Conservation (phyloP, 2,888 invertebrate species). For the Cynaeus angustus region DNA sequence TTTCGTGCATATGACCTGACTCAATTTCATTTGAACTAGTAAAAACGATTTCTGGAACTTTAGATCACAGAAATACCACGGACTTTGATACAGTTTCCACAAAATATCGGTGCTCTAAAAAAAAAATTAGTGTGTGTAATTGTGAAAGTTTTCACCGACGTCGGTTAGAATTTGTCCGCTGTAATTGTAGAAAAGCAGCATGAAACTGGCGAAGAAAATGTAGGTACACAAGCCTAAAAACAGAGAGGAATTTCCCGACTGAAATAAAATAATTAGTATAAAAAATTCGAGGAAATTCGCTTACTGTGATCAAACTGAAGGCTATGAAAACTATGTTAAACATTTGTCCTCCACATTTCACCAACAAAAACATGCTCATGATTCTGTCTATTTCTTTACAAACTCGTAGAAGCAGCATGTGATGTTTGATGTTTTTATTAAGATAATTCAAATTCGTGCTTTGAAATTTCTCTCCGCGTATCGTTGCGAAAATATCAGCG, state of each 20-base stretch:
- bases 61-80: conserved; percentile 2
- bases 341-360: conserved; percentile 6
- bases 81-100: conserved; percentile 10
- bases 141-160: background rate
- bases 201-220: background rate
- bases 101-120: conserved; percentile 10
- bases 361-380: conserved; percentile 6
- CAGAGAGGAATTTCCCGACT: background rate
- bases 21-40: background rate
- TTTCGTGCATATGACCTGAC: background rate
- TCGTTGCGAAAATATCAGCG: background rate
- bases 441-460: background rate
- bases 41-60: conserved; percentile 7
- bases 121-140: no score
- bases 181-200: background rate
- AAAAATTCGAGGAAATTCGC: background rate
- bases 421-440: conserved; percentile 13
- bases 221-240: background rate
- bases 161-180: background rate
- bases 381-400: background rate
- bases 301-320: conserved; percentile 2
- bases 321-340: conserved; percentile 10
- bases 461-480: background rate
- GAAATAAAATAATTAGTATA: background rate
- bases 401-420: background rate